phyloP scores from a whole-genome alignment of 2,888 invertebrate genomes.

The Ditula angustiorana region DNA sequence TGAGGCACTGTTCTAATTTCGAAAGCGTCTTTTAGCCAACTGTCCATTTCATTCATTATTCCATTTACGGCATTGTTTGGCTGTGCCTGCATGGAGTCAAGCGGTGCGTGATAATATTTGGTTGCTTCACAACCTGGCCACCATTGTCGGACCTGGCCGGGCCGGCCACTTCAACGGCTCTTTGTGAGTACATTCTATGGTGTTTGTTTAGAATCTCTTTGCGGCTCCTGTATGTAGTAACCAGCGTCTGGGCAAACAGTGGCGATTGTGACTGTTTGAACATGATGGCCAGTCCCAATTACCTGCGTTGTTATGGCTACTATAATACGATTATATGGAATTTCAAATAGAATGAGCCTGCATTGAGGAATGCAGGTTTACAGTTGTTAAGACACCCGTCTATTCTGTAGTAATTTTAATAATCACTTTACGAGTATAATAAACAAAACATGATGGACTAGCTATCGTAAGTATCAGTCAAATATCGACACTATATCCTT shows the following conservation, averaged over 20 bases:
- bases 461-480: background rate
- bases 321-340: background rate
- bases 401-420: background rate
- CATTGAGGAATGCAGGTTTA: background rate
- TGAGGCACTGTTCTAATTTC: conserved; percentile 15
- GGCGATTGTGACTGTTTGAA: conserved; percentile 70
- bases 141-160: conserved; percentile 68
- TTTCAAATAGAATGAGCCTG: background rate
- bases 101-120: conserved; percentile 83
- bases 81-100: conserved; percentile 53
- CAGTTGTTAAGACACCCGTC: background rate
- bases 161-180: conserved; percentile 71
- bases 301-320: conserved; percentile 21
- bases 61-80: conserved; percentile 53
- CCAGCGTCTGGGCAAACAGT: conserved; percentile 77
- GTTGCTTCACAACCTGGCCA: conserved; percentile 68
- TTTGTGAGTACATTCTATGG: conserved; percentile 73
- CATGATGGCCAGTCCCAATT: conserved; percentile 39
- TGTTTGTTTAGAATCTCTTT: conserved; percentile 79
- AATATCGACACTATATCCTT: background rate
- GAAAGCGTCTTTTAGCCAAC: conserved; percentile 42
- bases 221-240: conserved; percentile 79
- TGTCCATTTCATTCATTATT: conserved; percentile 56
- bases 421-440: no score
- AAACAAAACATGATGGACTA: no score